phyloP scores from a whole-genome alignment of 2,113 vertebrate genomes.

The Alces alces region DNA sequence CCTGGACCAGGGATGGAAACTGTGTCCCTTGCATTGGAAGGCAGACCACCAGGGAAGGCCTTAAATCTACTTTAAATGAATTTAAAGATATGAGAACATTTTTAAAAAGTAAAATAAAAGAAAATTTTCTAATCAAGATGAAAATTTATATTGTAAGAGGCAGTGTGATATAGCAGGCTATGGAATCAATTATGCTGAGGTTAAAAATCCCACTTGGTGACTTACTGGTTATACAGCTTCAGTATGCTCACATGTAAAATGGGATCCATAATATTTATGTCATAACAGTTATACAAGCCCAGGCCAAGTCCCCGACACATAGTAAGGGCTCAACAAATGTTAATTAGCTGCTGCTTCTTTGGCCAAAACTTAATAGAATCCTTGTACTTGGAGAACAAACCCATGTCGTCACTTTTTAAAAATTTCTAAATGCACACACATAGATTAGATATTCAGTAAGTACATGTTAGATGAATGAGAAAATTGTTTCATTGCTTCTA shows the following conservation, averaged over 20 bases:
- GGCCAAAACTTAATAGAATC: neutral
- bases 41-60: neutral
- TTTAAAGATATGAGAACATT: constrained; percentile 6
- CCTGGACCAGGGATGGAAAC: neutral
- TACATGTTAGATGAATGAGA: constrained; percentile 42
- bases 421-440: neutral
- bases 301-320: neutral
- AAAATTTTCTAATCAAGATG: neutral
- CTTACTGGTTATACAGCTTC: neutral
- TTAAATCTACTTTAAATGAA: constrained; percentile 4
- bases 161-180: neutral
- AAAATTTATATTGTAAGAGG: neutral
- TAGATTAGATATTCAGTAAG: constrained; percentile 13
- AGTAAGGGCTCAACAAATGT: neutral
- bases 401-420: neutral
- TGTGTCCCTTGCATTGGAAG: neutral
- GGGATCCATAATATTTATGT: neutral
- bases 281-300: neutral
- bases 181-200: neutral
- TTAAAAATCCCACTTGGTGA: neutral
- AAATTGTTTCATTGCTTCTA: constrained; percentile 34
- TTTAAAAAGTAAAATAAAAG: neutral
- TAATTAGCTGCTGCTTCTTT: neutral
- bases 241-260: neutral
- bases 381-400: neutral